These are phyloP conservation scores for Caprella mutica DNA, from an alignment of 2,888 invertebrate genomes.

Conservation along the genomic window DNA sequence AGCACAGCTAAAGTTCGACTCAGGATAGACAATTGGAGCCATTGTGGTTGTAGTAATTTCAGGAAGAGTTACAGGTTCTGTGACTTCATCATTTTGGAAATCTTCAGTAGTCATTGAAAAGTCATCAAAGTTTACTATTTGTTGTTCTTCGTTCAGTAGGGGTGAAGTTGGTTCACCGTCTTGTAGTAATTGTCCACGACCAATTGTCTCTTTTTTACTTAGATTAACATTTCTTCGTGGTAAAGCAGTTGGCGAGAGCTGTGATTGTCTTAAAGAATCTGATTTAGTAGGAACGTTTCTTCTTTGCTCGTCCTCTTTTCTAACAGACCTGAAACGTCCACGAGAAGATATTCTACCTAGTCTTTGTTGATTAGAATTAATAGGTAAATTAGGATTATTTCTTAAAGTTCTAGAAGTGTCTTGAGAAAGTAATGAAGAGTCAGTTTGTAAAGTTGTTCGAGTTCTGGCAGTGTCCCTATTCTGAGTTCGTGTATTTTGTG, in stretches of 20 bases:
- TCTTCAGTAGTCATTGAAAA: too few species aligned
- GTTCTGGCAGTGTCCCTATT: too few species aligned
- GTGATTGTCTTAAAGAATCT: too few species aligned
- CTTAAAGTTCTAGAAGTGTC: too few species aligned
- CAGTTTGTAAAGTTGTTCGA: too few species aligned
- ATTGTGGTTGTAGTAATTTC: conserved; percentile 14
- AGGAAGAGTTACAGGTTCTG: background rate
- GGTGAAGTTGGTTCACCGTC: background rate
- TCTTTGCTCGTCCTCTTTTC: conserved; percentile 6
- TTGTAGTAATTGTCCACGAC: background rate
- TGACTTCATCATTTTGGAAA: background rate
- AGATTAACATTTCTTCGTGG: too few species aligned
- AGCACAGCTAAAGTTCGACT: conserved; percentile 38
- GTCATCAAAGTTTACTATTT: too few species aligned
- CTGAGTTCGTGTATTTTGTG: too few species aligned
- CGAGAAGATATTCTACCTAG: conserved; percentile 9
- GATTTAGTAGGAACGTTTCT: background rate
- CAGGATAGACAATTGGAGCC: conserved; percentile 35
- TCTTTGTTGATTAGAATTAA: too few species aligned
- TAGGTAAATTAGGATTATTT: too few species aligned
- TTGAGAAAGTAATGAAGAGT: too few species aligned
- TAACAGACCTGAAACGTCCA: conserved; percentile 11
- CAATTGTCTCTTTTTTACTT: too few species aligned
- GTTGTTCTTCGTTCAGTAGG: background rate
- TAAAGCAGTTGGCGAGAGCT: background rate